Evolutionary conservation across 2,888 invertebrate species (phyloP), one percentile per base, ranked within the genome.

Genomic region (Pristionchus mayeri): DNA sequence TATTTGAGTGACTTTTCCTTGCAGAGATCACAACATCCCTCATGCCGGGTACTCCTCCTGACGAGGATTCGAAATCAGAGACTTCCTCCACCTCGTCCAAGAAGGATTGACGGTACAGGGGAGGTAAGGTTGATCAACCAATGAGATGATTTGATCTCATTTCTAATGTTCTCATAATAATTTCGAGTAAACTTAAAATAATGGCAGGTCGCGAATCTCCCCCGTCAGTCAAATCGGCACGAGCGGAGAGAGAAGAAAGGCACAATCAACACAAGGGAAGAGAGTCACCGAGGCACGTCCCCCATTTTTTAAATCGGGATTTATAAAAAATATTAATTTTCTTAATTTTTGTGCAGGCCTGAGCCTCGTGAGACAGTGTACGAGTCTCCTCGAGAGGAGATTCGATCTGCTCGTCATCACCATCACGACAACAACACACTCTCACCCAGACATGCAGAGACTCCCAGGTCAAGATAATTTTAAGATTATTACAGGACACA

Each of bases 21-120:
- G 27, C 71, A 34, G 86, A 86, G 11, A 86, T 88, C 85, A 85
- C 85, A 13, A 88, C 88, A 11, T 57, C 86, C 48, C 71, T 88
- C 54, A 84, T 88, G 84, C 87, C 88, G 18, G 86, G 84, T 30
- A 84, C 85, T 16, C 75, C 75, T 0, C 85, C 78, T 0, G 87
- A 88, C 40, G 63, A 84, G n/a, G 85, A 85, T 7, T 85, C 83
- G 27, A 84, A 75, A 27, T 86, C 87, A 16, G 84, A 85, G 21
- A 84, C 86, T 27, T 85, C 85, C 0, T 81, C 81, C 3, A 57
- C 84, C n/a, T 71, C 71, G 18, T 71, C 71, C 37, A 84, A 84
- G 75, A 75, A 84, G 84, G 44, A 48, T 34, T 82, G 82, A 82
- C 82, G 82, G 82, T 50, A 37, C 82, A 18, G 63, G 82, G 82